phyloP scores from a whole-genome alignment of 2,113 vertebrate species.

The Amblyopsis rosae region DNA sequence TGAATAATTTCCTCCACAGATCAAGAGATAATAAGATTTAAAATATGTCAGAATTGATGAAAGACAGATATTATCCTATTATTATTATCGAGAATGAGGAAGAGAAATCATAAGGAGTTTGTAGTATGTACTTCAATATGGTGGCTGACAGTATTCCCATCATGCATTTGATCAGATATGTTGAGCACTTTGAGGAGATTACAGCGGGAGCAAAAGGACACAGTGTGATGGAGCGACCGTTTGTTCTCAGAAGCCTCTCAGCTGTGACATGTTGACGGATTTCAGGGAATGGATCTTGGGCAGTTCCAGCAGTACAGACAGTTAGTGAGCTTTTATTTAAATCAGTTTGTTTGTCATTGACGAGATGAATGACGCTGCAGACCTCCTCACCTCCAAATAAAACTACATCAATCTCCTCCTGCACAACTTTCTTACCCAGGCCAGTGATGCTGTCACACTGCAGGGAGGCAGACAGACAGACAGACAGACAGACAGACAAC shows the following conservation, averaged over 20 bases:
- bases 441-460: too few relatives aligned
- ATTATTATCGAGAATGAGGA: conserved; percentile 23
- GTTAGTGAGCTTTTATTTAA: conserved; percentile 25
- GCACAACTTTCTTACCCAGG: neutral
- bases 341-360: conserved; percentile 23
- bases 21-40: conserved; percentile 27
- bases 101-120: conserved; percentile 4
- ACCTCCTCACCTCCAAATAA: conserved; percentile 1
- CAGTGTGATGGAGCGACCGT: conserved; percentile 13
- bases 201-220: conserved; percentile 15
- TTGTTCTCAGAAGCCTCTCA: conserved; percentile 2
- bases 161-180: conserved; percentile 4
- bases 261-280: conserved; percentile 20
- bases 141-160: conserved; percentile 7
- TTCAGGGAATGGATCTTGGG: conserved; percentile 22
- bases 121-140: conserved; percentile 5
- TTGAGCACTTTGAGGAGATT: neutral
- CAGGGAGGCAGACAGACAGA: too few relatives aligned
- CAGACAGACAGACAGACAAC: too few relatives aligned
- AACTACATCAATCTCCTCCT: neutral
- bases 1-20: conserved; percentile 6
- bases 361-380: too few relatives aligned
- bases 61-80: conserved; percentile 10
- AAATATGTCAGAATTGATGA: conserved; percentile 19
- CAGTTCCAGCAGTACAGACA: conserved; percentile 10